Evolutionary conservation across 2,888 invertebrate genomes (phyloP), one percentile per base, ranked within the genome.

Genomic region (Cancer borealis): DNA sequence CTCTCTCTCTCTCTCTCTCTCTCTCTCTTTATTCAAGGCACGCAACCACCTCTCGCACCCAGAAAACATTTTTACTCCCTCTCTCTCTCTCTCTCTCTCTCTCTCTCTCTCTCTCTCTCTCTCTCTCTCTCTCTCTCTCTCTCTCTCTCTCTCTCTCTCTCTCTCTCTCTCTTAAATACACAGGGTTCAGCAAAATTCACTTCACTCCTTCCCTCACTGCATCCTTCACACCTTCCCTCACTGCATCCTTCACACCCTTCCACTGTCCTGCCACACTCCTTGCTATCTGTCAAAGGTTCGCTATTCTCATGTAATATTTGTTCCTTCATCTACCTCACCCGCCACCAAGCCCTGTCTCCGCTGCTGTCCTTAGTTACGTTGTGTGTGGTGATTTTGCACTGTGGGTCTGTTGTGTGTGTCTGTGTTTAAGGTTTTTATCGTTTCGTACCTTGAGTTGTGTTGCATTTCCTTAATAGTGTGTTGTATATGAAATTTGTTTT

Each of bases 141-240:
- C 87, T 14, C 14, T 87, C 87, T 30, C 87, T 45, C 87, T n/a
- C 87, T n/a, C 87, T 45, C 87, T n/a, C 87, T 87, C 30, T 87
- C 45, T 87, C 14, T 14, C 30, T 30, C 14, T 87, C n/a, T 30
- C 45, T 87, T 14, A 66, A n/a, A 66, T 5, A 66, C 6, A 66
- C n/a, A 66, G n/a, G n/a, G n/a, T 66, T 66, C n/a, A 21, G 66
- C 66, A 66, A 66, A 66, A 66, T 66, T 66, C 66, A 5, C 66
- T n/a, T n/a, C n/a, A 66, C 66, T 66, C 12, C 54, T 21, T 66
- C n/a, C 66, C 66, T n/a, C 66, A 66, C 21, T 8, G 14, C 49
- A 49, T 49, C 49, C 6, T 49, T 49, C 49, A 49, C 49, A 5
- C 49, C 49, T 49, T 49, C 66, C 66, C 66, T 1, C 66, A 66